Conservation (phyloP, 2,113 vertebrate genomes). For the Okapia johnstoni region DNA sequence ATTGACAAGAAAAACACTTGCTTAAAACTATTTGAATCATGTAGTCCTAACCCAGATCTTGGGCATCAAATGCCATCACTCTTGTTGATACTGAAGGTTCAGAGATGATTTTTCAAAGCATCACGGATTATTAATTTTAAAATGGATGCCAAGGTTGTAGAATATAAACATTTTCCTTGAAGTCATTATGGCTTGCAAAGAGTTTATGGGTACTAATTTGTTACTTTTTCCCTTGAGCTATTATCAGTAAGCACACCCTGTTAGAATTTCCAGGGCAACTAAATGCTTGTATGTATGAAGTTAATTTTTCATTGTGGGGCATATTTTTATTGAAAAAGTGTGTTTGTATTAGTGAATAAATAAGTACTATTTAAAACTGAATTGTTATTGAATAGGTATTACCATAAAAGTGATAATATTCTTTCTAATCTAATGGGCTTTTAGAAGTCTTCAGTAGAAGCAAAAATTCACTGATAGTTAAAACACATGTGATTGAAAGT, state of each 20-base stretch:
- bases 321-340: background rate
- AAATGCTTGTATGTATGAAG: background rate
- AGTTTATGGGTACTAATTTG: background rate
- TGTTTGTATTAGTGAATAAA: background rate
- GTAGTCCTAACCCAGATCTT: no score
- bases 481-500: slow-evolving; percentile 7
- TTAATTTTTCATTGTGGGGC: background rate
- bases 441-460: background rate
- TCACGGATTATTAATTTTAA: background rate
- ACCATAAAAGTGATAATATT: background rate
- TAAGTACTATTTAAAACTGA: background rate
- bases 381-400: background rate
- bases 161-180: slow-evolving; percentile 41
- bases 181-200: background rate
- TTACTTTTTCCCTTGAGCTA: background rate
- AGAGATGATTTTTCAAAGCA: background rate
- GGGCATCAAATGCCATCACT: background rate
- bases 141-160: background rate
- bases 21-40: background rate
- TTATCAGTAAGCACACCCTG: background rate
- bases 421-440: background rate
- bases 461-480: background rate
- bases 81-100: background rate
- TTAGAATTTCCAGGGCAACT: background rate
- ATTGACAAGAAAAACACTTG: background rate